A percentile compares a stretch with the other conserved stretches of the same genome.
phyloP scores from a whole-genome alignment of 2,888 invertebrate genomes.

The Andrena camellia region DNA sequence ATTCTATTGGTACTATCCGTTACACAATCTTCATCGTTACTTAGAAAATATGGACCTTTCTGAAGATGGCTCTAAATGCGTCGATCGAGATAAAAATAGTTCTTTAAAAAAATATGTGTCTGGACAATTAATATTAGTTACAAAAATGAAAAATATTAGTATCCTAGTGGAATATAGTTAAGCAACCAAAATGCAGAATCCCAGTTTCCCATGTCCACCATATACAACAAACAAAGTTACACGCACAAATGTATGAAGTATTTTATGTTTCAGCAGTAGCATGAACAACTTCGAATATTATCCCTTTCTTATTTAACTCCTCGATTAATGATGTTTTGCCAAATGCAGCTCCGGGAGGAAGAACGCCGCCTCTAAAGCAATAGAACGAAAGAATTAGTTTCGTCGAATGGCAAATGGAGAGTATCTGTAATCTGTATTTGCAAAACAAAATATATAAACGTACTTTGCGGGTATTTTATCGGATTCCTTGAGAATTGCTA shows the following conservation, averaged over 20 bases:
- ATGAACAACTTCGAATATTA: slow-evolving; percentile 89
- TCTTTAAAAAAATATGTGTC: slow-evolving; percentile 41
- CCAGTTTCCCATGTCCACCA: neutral
- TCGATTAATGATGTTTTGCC: slow-evolving; percentile 92
- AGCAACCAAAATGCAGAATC: slow-evolving; percentile 26
- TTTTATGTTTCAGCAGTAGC: slow-evolving; percentile 72
- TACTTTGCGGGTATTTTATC: slow-evolving; percentile 91
- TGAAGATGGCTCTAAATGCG: slow-evolving; percentile 1
- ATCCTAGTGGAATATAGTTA: slow-evolving; percentile 36
- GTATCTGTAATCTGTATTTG: neutral
- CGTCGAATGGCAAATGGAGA: neutral
- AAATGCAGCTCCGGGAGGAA: slow-evolving; percentile 95
- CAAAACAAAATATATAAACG: slow-evolving; percentile 76
- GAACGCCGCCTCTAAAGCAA: slow-evolving; percentile 92
- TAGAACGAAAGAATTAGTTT: slow-evolving; percentile 14
- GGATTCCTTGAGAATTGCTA: slow-evolving; percentile 91
- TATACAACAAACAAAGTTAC: neutral
- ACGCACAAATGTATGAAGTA: slow-evolving; percentile 24
- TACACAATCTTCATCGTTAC: neutral
- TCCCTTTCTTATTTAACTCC: slow-evolving; percentile 90
- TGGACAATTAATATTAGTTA: slow-evolving; percentile 22
- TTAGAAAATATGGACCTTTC: slow-evolving; percentile 20
- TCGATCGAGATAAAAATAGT: slow-evolving; percentile 24
- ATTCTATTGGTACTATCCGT: neutral
- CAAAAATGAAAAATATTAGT: slow-evolving; percentile 45